Base-by-base conservation (phyloP, 2,113 vertebrate genomes). In the Neodon shergylaensis region DNA sequence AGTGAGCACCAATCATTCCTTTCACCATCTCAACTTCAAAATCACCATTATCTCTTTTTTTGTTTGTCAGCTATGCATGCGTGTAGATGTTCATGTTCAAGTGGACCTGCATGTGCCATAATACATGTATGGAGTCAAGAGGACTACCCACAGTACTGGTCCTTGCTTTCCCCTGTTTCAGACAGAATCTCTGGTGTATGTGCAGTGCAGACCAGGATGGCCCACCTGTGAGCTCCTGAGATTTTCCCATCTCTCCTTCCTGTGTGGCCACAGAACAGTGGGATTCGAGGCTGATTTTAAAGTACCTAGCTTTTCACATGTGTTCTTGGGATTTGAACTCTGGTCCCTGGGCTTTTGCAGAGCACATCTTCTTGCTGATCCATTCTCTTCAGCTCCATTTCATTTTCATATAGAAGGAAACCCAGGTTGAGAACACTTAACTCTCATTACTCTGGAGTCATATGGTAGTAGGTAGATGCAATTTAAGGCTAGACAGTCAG, bases 391-490 rank as follows among this genome's bases (percentile, higher is more conserved):
- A 39, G 33, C 52, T 33, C 52, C 36, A 82, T 39, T 31, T 70
- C 2, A 66, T 76, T 84, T 95, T 94, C 72, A 52, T 90, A 92
- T 54, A 79, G 65, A 78, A 95, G 74, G 90, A 95, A 88, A 89
- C 24, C 11, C 22, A 95, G 42, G 12, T 78, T 39, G 19, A 91
- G 61, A 91, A 96, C 68, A 42, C 52, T 78, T 70, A 82, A 68
- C 16, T 66, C 42, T 28, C 52, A 24, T 54, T 87, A 49, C 8
- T 31, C 1, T 52, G n/a, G 81, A n/a, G 21, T 84, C 19, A n/a
- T 89, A 9, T 92, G 42, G 79, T 21, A 91, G 54, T 66, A 95
- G 70, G 44, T 72, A 88, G 58, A 81, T 65, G 17, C 63, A 14
- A 58, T 94, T 70, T 81, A 92, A 85, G 83, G 52, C 10, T 65